Evolutionary conservation across 2,888 invertebrate species (phyloP), one percentile per base, ranked within the genome.

Genomic region (Perizoma flavofasciatum): DNA sequence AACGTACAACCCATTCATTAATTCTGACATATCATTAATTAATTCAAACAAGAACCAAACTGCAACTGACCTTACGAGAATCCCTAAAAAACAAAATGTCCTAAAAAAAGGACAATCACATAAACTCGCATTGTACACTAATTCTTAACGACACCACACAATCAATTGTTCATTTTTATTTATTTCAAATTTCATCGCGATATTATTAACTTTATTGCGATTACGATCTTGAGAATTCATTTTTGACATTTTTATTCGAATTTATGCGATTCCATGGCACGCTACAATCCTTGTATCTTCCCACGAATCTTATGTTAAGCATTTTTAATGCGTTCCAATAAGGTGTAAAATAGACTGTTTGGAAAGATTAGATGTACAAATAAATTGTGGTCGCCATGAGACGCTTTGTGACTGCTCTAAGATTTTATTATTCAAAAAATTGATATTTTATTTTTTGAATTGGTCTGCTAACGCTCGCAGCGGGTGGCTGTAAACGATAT

Each of bases 191-290:
- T 86, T 89, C 89, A 87, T 86, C 89, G 89, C 88, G 83, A 87
- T 88, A 88, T 89, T 88, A 88, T 90, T 88, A 87, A 86, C 78
- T 88, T 88, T 86, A 90, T 88, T 83, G 88, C 89, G 91, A 92
- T 92, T 89, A 90, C 83, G 86, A 91, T 91, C 91, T 90, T 75
- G 86, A 82, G 89, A 86, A 88, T 89, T 85, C 86, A 86, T 87
- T 90, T 91, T 88, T 89, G 91, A 90, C 90, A 78, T 89, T 90
- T 91, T 92, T 91, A 90, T 92, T 85, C 81, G 85, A 88, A 90
- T 90, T 90, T 91, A 92, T 91, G 86, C 81, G 85, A 83, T 84
- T 83, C 82, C 81, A 73, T 73, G 74, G 71, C 73, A 68, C 67
- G 71, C 70, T 67, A 74, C 80, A 73, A 73, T 67, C 37, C 61